Base-by-base conservation (phyloP, 1,140 invertebrate genomes). In the Tyrophagus putrescentiae region DNA sequence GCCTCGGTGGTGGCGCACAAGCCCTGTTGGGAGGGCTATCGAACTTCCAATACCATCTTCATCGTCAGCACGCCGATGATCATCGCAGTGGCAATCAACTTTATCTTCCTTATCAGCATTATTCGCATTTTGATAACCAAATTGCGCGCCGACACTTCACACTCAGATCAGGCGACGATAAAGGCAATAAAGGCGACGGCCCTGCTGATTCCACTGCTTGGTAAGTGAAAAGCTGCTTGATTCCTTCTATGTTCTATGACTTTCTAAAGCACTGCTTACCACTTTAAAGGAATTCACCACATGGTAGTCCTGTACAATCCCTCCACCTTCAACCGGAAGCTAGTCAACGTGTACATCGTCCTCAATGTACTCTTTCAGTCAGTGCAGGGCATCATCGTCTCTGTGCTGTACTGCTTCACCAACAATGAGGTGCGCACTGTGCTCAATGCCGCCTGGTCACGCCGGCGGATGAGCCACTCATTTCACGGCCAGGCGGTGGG, bases 131-230 rank as follows among this genome's bases (percentile, higher is more conserved):
- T 77, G 16, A 69, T 77, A 6, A 66, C 61, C 3, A 67, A 66
- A 32, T 48, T 67, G 21, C 62, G 72, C 50, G 65, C 69, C 5
- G 69, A 72, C 45, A 70, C 71, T 52, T 64, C 70, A 29, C 73
- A 75, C 65, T 69, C 69, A 16, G 67, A 68, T 29, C 68, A 72
- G 61, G 68, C 73, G 18, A 67, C 68, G 72, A 73, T 65, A 60
- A 75, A 76, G 67, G 74, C 77, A 9, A 73, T 77, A n/a, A 73
- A 74, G 65, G 77, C 77, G 0, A 78, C 77, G 0, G 65, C 74
- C 1, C 69, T 78, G 28, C 64, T 78, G 16, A 74, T 78, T 63
- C 77, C 77, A 5, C 67, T 78, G 32, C 68, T 78, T 23, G 77
- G 77, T 7, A 69, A 50, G 31, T 74, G 13, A 76, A 9, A 50